A percentile compares a stretch with the other conserved stretches of the same genome.
Conservation (phyloP, 2,113 vertebrate species). For the Podilymbus podiceps region DNA sequence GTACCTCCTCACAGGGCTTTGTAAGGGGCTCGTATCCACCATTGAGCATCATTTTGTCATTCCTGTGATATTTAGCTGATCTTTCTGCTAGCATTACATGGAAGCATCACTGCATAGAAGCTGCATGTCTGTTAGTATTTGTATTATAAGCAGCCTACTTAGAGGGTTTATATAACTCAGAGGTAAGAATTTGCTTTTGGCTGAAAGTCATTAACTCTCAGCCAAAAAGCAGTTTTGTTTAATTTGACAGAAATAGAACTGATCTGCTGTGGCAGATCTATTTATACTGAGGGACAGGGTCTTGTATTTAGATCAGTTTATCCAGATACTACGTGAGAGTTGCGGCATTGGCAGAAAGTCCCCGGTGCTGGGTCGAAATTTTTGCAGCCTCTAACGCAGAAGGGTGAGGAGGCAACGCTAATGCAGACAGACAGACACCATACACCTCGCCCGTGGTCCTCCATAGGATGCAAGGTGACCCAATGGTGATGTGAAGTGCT, state of each 20-base stretch:
- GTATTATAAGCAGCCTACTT: background rate
- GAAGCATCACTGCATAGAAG: background rate
- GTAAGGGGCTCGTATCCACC: background rate
- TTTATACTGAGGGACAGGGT: background rate
- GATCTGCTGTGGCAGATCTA: slow-evolving; percentile 13
- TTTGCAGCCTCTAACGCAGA: background rate
- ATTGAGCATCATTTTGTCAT: background rate
- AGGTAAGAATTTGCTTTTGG: slow-evolving; percentile 48
- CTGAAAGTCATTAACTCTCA: slow-evolving; percentile 6
- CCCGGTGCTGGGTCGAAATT: background rate
- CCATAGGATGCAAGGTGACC: background rate
- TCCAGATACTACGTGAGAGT: background rate
- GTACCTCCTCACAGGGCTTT: background rate
- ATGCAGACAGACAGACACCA: background rate
- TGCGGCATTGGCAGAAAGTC: background rate
- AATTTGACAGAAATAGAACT: background rate
- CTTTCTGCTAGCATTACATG: background rate
- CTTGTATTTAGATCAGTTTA: slow-evolving; percentile 6
- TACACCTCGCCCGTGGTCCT: fast-evolving
- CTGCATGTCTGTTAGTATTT: background rate
- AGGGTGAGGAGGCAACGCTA: background rate
- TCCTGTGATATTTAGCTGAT: background rate
- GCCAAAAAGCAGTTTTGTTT: slow-evolving; percentile 45
- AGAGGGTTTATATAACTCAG: slow-evolving; percentile 9
- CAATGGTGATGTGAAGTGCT: background rate